phyloP scores from a whole-genome alignment of 2,797 vertebrate genomes.

The Phoebastria nigripes region DNA sequence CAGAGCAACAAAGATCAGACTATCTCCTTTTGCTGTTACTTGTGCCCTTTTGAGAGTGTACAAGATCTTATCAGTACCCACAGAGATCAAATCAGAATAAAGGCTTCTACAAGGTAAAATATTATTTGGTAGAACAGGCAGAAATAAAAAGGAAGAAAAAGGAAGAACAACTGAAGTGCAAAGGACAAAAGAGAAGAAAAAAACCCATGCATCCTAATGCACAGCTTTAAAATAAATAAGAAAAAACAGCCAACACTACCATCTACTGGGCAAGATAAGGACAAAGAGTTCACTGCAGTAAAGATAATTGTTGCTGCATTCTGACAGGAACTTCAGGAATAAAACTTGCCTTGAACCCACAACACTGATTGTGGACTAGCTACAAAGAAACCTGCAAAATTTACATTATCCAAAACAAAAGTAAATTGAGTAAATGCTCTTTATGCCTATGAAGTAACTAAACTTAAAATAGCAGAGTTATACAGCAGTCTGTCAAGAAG shows the following conservation, averaged over 20 bases:
- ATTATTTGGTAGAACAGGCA: not conserved
- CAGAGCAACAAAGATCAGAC: not conserved
- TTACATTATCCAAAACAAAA: not conserved
- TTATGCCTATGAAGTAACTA: not conserved
- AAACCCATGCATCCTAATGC: not conserved
- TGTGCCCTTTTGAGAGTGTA: not conserved
- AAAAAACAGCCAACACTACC: constrained; percentile 74
- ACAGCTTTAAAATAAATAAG: constrained; percentile 28
- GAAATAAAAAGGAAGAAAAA: not conserved
- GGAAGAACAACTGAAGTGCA: not conserved
- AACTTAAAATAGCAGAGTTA: not conserved
- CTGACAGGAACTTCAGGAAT: not conserved
- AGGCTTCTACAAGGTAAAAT: not conserved
- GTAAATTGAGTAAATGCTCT: not conserved
- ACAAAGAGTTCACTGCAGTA: constrained; percentile 32
- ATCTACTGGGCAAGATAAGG: constrained; percentile 77
- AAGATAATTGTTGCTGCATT: not conserved
- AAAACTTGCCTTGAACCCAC: not conserved
- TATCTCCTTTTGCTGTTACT: not conserved
- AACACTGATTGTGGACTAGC: not conserved
- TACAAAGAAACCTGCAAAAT: not conserved
- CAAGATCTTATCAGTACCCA: not conserved
- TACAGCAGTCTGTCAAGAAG: not conserved
- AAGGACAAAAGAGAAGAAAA: not conserved
- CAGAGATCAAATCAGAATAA: not conserved